Base-by-base conservation (phyloP, 2,797 vertebrate species). In the Tragopan temminckii region DNA sequence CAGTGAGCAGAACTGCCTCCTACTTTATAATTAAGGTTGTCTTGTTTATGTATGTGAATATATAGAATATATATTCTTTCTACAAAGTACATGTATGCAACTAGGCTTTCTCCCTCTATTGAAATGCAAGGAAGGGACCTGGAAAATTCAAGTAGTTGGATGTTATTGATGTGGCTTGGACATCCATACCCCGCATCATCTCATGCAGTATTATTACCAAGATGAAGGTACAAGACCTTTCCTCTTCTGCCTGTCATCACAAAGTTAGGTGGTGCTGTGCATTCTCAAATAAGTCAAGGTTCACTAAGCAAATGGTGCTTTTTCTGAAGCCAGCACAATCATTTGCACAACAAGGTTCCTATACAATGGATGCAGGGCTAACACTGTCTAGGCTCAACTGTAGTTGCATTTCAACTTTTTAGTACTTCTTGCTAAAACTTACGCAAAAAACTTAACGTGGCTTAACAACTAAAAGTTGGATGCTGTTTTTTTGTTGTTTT, bases 381-480 rank as follows among this genome's bases (percentile, higher is more conserved):
- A 42, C n/a, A 61, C 36, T 78, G 31, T 75, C 50, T 70, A 75
- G 52, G 35, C 17, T 80, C 19, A 58, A 35, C 35, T 75, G 36
- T 46, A 90, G 42, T 64, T 52, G 15, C 33, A 48, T 90, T 90
- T 92, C 29, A 87, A 48, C 59, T 79, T 79, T 79, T 81, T 74
- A 63, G 8, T 66, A 46, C 31, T 62, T 76, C 15, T 93, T 80
- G 35, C 12, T 5, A 64, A 72, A 69, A 72, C 7, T 81, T 81
- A 29, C 2, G 25, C 3, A 52, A n/a, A 79, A 58, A 38, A 3
- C 2, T 5, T 57, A 18, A 19, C 8, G 40, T 59, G 13, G 15
- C 40, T 27, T 82, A 82, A 67, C 2, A 15, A 16, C 13, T 90
- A 3, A 62, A 21, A 74, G 33, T 59, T 64, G 7, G n/a, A 11